These are phyloP conservation scores for Nibea coibor DNA, from an alignment of 2,113 vertebrate species.

Conservation along the genomic window DNA sequence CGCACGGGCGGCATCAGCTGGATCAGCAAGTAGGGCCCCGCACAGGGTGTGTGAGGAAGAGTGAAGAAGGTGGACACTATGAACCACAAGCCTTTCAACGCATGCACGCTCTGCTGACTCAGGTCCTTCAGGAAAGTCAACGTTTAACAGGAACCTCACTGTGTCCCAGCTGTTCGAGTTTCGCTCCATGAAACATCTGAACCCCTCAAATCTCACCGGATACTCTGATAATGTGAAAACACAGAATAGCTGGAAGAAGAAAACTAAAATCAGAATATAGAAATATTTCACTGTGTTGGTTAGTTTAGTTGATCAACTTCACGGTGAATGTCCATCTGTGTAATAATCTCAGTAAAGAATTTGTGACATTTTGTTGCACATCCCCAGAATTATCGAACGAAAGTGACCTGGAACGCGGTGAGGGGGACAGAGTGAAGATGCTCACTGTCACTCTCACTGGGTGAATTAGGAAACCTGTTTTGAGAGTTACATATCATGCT, in stretches of 20 bases:
- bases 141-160: background rate
- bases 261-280: background rate
- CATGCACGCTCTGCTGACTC: slow-evolving; percentile 42
- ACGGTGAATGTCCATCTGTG: background rate
- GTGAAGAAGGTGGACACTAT: slow-evolving; percentile 1
- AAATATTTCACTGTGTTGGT: background rate
- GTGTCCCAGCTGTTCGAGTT: background rate
- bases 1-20: slow-evolving; percentile 54
- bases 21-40: slow-evolving; percentile 37
- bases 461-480: background rate
- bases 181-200: background rate
- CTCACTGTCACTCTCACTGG: background rate
- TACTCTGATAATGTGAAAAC: background rate
- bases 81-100: slow-evolving; percentile 14
- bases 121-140: slow-evolving; percentile 6
- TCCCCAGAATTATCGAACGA: background rate
- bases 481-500: background rate
- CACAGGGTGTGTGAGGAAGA: slow-evolving; percentile 19
- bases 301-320: background rate
- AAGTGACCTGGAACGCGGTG: background rate
- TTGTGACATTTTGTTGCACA: background rate
- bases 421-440: background rate
- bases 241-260: background rate
- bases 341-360: background rate
- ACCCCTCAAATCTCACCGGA: background rate